Percentiles rank a stretch among this genome's conserved stretches.
phyloP scores from a whole-genome alignment of 2,888 invertebrate genomes.

The Sphaerophoria rueppellii region DNA sequence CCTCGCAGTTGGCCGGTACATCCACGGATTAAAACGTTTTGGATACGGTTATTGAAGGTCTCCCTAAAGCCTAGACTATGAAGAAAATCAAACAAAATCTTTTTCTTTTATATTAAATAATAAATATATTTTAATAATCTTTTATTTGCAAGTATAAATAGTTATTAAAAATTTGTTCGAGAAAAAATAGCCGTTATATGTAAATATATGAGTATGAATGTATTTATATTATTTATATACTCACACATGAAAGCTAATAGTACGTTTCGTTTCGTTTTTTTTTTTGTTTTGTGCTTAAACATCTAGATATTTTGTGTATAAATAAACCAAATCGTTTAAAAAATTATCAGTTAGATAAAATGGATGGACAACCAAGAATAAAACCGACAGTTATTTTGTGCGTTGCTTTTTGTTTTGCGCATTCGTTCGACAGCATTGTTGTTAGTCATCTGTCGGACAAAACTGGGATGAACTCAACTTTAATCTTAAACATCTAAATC shows the following conservation, averaged over 20 bases:
- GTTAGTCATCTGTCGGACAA: neutral
- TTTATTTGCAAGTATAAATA: constrained; percentile 54
- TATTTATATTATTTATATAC: constrained; percentile 15
- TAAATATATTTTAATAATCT: constrained; percentile 37
- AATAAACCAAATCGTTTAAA: constrained; percentile 27
- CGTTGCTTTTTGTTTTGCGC: neutral
- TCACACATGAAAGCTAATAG: constrained; percentile 48
- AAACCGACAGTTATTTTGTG: too few species aligned
- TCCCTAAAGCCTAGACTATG: neutral
- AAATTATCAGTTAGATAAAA: constrained; percentile 35
- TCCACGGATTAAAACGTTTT: too few species aligned
- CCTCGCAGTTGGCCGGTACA: too few species aligned
- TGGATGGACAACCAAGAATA: constrained; percentile 40
- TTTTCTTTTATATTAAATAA: neutral
- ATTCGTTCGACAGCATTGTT: constrained; percentile 1
- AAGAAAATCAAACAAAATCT: neutral
- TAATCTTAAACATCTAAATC: neutral
- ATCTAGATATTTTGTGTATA: constrained; percentile 33
- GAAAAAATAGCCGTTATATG: constrained; percentile 19
- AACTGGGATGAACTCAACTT: constrained; percentile 39
- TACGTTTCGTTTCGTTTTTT: constrained; percentile 61
- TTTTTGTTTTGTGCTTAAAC: constrained; percentile 54
- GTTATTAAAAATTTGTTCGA: constrained; percentile 49
- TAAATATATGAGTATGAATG: too few species aligned
- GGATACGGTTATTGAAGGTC: too few species aligned